Evolutionary conservation across 2,797 vertebrate species (phyloP).

Genomic region (Dermochelys coriacea): DNA sequence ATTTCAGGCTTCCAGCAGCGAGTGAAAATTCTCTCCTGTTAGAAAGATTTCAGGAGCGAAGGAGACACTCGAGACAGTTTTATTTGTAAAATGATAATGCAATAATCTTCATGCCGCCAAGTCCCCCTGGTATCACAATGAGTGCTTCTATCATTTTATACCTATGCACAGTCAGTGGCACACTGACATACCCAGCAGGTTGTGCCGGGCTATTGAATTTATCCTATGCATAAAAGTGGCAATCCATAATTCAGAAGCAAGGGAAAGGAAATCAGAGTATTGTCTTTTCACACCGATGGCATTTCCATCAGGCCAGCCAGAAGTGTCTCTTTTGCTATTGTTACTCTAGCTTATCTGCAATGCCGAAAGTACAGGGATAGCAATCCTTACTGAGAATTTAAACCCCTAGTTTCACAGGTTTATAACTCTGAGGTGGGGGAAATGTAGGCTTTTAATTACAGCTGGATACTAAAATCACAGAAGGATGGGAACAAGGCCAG

Average conservation of each 20-base stretch:
- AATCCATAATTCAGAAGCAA: constrained; percentile 50
- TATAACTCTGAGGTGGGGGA: neutral
- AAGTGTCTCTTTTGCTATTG: rapidly evolving
- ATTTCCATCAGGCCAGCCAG: neutral
- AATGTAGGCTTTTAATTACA: neutral
- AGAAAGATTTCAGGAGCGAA: constrained; percentile 1
- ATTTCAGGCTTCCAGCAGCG: neutral
- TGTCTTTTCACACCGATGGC: neutral
- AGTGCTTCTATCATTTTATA: constrained; percentile 13
- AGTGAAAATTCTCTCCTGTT: constrained; percentile 9
- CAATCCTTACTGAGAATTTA: neutral
- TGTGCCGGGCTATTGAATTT: neutral
- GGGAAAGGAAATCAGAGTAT: constrained; percentile 16
- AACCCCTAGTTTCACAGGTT: neutral
- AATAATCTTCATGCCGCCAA: constrained; percentile 44
- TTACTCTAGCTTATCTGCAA: neutral
- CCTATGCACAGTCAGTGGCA: neutral
- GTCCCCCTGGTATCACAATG: neutral
- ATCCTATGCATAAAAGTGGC: constrained; percentile 16
- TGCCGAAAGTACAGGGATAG: neutral
- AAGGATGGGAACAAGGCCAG: neutral
- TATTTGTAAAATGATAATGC: constrained; percentile 55
- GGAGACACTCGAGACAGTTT: constrained; percentile 24
- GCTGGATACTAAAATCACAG: neutral
- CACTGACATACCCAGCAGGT: neutral